Evolutionary conservation across 2,888 invertebrate genomes (phyloP).

Genomic region (Agrenia bidenticulata): DNA sequence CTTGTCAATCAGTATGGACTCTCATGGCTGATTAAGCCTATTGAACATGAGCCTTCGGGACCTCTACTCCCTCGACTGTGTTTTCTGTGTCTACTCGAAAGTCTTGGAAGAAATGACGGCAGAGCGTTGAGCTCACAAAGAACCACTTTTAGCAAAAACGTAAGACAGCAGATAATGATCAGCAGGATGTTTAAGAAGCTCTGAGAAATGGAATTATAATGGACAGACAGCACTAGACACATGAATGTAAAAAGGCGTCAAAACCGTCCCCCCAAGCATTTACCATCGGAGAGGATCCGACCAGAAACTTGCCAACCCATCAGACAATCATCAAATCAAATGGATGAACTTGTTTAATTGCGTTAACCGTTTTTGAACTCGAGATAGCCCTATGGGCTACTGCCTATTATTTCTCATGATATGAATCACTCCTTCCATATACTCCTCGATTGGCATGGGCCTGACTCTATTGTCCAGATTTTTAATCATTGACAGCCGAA

Average conservation of each 20-base stretch:
- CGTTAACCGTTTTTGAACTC: constrained; percentile 7
- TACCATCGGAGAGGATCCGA: no score
- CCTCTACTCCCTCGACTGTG: background rate
- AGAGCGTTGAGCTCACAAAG: constrained; percentile 6
- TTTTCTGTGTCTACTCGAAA: background rate
- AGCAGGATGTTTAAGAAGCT: background rate
- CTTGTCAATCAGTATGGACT: background rate
- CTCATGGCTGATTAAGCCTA: background rate
- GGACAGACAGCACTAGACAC: constrained; percentile 19
- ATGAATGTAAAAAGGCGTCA: constrained; percentile 20
- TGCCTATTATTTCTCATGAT: no score
- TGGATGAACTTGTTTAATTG: constrained; percentile 20
- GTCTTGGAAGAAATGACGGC: background rate
- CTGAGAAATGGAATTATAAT: constrained; percentile 21
- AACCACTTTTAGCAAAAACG: constrained; percentile 18
- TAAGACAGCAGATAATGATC: constrained; percentile 13
- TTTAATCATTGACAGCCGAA: constrained; percentile 49
- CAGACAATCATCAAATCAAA: constrained; percentile 10
- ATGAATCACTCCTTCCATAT: no score
- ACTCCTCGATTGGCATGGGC: constrained; percentile 8
- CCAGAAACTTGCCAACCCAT: background rate
- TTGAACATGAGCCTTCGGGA: background rate
- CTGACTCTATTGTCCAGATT: constrained; percentile 28
- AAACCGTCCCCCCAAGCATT: constrained; percentile 12
- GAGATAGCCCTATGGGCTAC: background rate